These are phyloP conservation scores for Archips xylosteana DNA, from an alignment of 2,888 invertebrate genomes.

Conservation along the genomic window DNA sequence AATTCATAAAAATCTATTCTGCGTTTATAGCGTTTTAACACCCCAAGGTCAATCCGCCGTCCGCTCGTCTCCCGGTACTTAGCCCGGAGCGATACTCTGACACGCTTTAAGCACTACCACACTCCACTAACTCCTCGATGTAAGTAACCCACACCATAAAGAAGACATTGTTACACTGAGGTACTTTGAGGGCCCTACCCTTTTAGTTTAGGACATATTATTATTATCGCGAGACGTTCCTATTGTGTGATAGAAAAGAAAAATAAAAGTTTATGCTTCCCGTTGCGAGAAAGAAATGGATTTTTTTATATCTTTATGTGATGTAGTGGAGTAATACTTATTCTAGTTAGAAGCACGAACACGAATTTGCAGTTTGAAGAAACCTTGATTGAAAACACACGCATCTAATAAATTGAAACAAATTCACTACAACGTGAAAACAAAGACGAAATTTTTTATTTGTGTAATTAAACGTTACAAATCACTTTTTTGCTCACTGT, in stretches of 20 bases:
- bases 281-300: conserved; percentile 8
- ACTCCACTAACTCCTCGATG: conserved; percentile 53
- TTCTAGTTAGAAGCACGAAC: background rate
- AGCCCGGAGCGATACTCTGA: conserved; percentile 39
- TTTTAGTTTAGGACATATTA: conserved; percentile 43
- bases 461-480: too few relatives aligned
- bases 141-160: conserved; percentile 56
- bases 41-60: background rate
- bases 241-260: conserved; percentile 40
- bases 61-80: conserved; percentile 24
- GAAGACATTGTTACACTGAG: conserved; percentile 48
- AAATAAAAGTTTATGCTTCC: conserved; percentile 38
- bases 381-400: too few relatives aligned
- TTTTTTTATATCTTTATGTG: conserved; percentile 18
- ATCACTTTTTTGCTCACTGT: too few relatives aligned
- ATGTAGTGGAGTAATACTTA: background rate
- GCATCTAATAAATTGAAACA: too few relatives aligned
- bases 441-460: too few relatives aligned
- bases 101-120: conserved; percentile 54
- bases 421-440: too few relatives aligned
- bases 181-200: conserved; percentile 38
- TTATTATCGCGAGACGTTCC: conserved; percentile 34
- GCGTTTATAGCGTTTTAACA: too few relatives aligned
- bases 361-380: background rate
- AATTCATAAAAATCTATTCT: background rate